These are phyloP conservation scores for Gasterosteus nipponicus DNA, from an alignment of 2,113 vertebrate genomes.

Conservation along the genomic window DNA sequence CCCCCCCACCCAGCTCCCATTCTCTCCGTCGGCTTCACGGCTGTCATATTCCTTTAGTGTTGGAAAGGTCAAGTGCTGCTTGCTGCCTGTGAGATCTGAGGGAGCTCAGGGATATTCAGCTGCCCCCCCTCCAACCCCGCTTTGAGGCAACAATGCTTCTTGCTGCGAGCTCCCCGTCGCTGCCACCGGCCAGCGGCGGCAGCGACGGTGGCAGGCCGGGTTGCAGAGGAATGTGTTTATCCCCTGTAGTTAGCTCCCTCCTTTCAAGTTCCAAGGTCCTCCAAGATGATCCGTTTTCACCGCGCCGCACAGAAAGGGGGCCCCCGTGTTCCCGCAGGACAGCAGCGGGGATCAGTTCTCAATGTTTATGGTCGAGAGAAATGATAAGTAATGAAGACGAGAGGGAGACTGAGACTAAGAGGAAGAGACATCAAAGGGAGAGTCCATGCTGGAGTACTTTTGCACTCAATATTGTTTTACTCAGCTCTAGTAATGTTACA, in stretches of 20 bases:
- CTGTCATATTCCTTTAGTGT: slow-evolving; percentile 87
- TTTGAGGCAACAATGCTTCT: slow-evolving; percentile 69
- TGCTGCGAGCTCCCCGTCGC: slow-evolving; percentile 67
- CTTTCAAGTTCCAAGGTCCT: slow-evolving; percentile 71
- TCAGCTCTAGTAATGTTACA: slow-evolving; percentile 39
- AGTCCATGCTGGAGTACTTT: slow-evolving; percentile 51
- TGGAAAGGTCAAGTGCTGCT: slow-evolving; percentile 84
- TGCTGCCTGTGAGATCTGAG: slow-evolving; percentile 82
- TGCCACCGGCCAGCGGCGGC: slow-evolving; percentile 55
- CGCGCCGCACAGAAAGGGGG: slow-evolving; percentile 42
- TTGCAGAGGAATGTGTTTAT: slow-evolving; percentile 76
- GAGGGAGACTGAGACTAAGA: slow-evolving; percentile 47
- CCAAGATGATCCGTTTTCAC: slow-evolving; percentile 70
- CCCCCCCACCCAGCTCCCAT: slow-evolving; percentile 60
- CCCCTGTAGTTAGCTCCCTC: slow-evolving; percentile 66
- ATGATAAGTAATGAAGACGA: slow-evolving; percentile 69
- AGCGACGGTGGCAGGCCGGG: slow-evolving; percentile 60
- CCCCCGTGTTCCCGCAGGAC: slow-evolving; percentile 54
- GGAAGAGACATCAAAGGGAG: slow-evolving; percentile 61
- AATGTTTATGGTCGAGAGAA: slow-evolving; percentile 66
- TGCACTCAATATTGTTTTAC: slow-evolving; percentile 35
- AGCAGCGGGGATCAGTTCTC: slow-evolving; percentile 65
- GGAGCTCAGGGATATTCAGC: slow-evolving; percentile 69
- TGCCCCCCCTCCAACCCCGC: slow-evolving; percentile 40
- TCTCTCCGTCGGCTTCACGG: slow-evolving; percentile 78